These are phyloP conservation scores for Ictidomys tridecemlineatus DNA, from an alignment of 2,113 vertebrate species.

Conservation along the genomic window DNA sequence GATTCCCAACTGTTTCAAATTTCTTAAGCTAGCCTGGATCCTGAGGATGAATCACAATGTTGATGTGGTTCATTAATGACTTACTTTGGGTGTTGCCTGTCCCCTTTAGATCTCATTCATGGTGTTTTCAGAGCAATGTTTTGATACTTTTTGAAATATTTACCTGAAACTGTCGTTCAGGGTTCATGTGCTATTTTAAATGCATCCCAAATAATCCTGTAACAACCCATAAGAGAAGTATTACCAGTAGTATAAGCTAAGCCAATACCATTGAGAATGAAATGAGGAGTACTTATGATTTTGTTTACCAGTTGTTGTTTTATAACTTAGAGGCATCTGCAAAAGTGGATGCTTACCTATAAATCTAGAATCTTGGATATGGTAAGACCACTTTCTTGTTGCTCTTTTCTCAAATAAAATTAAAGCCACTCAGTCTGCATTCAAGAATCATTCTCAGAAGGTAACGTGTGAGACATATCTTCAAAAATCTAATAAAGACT, in stretches of 20 bases:
- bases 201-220: not conserved
- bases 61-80: not conserved
- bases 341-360: not conserved
- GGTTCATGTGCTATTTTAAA: not conserved
- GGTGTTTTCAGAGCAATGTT: not conserved
- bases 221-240: not conserved
- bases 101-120: not conserved
- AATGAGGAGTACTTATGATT: conserved; percentile 26
- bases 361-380: conserved; percentile 44
- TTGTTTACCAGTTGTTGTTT: conserved; percentile 32
- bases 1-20: not conserved
- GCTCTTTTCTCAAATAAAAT: conserved; percentile 43
- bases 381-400: conserved; percentile 9
- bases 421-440: not conserved
- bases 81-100: not conserved
- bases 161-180: not conserved
- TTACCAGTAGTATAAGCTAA: not conserved
- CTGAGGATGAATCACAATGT: not conserved
- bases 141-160: not conserved
- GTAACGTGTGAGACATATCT: not conserved
- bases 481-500: not conserved
- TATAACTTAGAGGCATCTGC: conserved; percentile 14
- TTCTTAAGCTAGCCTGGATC: not conserved
- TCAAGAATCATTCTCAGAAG: conserved; percentile 6
- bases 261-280: not conserved